Conservation (phyloP, 1,140 invertebrate genomes). For the Panagrolaimus sp. region DNA sequence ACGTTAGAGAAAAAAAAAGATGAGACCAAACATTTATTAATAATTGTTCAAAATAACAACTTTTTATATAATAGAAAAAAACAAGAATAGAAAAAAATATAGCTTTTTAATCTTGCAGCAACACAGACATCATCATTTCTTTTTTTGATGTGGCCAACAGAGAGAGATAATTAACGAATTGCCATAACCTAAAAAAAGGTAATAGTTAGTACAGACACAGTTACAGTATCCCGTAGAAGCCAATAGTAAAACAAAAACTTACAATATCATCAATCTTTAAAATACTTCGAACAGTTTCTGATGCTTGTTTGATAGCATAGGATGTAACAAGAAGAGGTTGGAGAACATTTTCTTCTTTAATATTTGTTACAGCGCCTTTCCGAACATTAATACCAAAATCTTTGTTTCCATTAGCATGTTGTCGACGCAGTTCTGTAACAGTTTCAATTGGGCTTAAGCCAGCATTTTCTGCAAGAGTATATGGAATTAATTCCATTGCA, state of each 20-base stretch:
- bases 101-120: conserved; percentile 8
- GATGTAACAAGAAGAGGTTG: conserved; percentile 91
- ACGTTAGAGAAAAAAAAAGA: no score
- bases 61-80: neutral
- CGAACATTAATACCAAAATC: conserved; percentile 92
- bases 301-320: conserved; percentile 84
- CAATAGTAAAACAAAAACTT: conserved; percentile 41
- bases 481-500: conserved; percentile 91
- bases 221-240: no score
- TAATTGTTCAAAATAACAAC: neutral
- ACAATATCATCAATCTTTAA: conserved; percentile 98
- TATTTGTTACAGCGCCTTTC: conserved; percentile 88
- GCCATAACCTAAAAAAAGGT: conserved; percentile 27
- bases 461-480: conserved; percentile 96
- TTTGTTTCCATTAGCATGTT: conserved; percentile 92
- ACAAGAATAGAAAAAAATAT: conserved; percentile 14
- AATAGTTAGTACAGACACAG: neutral
- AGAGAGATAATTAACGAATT: conserved; percentile 27
- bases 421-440: conserved; percentile 88
- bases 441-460: conserved; percentile 95
- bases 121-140: neutral
- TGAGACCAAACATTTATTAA: no score
- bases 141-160: neutral
- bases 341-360: conserved; percentile 91
- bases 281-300: conserved; percentile 93